Evolutionary conservation across 1,140 invertebrate genomes (phyloP).

Genomic region (Drosophila baimaii): DNA sequence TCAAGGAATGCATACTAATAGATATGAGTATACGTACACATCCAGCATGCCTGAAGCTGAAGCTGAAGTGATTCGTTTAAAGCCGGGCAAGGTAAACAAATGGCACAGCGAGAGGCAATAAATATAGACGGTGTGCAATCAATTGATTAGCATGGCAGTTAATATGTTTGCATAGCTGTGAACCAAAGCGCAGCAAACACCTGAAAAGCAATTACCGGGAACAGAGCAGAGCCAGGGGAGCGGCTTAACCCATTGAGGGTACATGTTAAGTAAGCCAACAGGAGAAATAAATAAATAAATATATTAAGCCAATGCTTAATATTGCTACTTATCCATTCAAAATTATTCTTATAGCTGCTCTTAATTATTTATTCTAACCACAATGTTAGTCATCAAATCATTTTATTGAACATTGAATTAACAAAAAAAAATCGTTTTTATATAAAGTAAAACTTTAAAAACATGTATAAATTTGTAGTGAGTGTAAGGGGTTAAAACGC

Average conservation of each 20-base stretch:
- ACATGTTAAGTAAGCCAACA: neutral
- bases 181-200: constrained; percentile 46
- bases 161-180: constrained; percentile 59
- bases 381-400: neutral
- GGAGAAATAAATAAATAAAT: neutral
- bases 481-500: neutral
- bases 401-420: neutral
- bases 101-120: constrained; percentile 13
- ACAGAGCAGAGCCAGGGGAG: constrained; percentile 4
- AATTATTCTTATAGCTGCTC: neutral
- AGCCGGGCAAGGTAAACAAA: constrained; percentile 26
- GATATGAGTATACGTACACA: neutral
- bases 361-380: neutral
- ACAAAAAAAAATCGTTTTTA: no score
- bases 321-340: neutral
- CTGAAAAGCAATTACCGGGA: constrained; percentile 20
- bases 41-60: constrained; percentile 3
- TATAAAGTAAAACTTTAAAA: neutral
- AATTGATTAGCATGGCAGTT: constrained; percentile 61
- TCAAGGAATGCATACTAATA: constrained; percentile 23
- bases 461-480: neutral
- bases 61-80: constrained; percentile 28
- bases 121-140: constrained; percentile 38
- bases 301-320: neutral
- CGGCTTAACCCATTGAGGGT: neutral